Base-by-base conservation (phyloP, 2,113 vertebrate species). In the Urocitellus parryii region DNA sequence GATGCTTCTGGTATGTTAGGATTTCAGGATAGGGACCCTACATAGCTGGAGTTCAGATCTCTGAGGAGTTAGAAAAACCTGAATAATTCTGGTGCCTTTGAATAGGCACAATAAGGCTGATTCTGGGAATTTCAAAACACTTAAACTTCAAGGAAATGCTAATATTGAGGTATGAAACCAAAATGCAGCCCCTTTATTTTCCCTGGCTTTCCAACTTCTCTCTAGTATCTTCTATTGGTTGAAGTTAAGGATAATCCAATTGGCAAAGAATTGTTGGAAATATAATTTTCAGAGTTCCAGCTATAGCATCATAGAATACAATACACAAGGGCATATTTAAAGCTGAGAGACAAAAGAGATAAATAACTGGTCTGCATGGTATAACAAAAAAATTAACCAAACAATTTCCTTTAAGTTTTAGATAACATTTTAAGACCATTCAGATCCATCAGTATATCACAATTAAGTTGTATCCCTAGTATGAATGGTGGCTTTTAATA, bases 241-340 rank as follows among this genome's bases (percentile, higher is more conserved):
- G 67, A 90, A 84, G 45, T 22, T 67, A 83, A 84, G 51, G 68
- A 72, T 61, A 89, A 63, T 76, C 8, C 65, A 94, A 84, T 18
- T 90, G 72, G 20, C 27, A 95, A 94, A 84, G n/a, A 20, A 90
- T 4, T 85, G 29, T 85, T n/a, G 53, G 65, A 90, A 90, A 74
- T 42, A 68, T 0, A 89, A 42, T 91, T 94, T 93, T 86, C 48
- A 94, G 45, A 92, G 22, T 81, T 81, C 12, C 42, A 80, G 37
- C 9, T 37, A 37, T 86, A 80, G 37, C 5, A 56, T 81, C 68
- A 56, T 65, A 91, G 32, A 97, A 81, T 67, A 67, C 72, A 97
- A 81, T 67, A 67, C 72, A 65, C n/a, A 90, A 63, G 22, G n/a
- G 10, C 8, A 6, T 79, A 79, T 86, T 70, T 87, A 53, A 73